Percentiles rank a stretch among this genome's conserved stretches.
Conservation (phyloP, 2,888 invertebrate genomes). For the Drosophila macrospina region DNA sequence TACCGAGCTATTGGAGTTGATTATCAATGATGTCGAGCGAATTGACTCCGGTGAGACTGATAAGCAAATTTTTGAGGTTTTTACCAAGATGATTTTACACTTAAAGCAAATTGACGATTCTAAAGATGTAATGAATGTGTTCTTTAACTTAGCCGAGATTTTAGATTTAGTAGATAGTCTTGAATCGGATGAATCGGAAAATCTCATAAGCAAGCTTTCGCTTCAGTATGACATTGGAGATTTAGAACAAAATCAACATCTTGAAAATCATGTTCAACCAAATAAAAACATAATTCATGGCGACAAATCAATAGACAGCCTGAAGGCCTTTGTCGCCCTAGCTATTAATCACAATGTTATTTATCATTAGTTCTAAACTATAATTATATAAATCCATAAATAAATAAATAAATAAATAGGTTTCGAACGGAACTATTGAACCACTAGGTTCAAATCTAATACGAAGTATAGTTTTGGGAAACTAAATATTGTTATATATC, state of each 20-base stretch:
- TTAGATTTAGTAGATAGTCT: constrained; percentile 14
- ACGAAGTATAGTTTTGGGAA: constrained; percentile 24
- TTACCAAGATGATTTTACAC: constrained; percentile 24
- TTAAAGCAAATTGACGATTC: constrained; percentile 19
- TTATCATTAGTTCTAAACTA: no score
- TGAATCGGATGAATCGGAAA: constrained; percentile 13
- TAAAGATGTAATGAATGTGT: constrained; percentile 21
- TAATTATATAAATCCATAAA: no score
- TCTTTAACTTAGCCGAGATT: constrained; percentile 32
- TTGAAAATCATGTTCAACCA: no score
- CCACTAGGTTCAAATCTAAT: constrained; percentile 35
- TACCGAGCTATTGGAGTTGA: constrained; percentile 35
- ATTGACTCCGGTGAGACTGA: constrained; percentile 17
- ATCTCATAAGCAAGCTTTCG: constrained; percentile 16
- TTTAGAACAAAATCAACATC: constrained; percentile 8
- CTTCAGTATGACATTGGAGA: constrained; percentile 30
- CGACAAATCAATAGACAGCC: background rate
- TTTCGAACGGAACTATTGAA: constrained; percentile 4
- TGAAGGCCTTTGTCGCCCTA: no score
- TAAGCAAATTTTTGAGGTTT: background rate
- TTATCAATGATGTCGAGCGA: constrained; percentile 41
- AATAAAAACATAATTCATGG: constrained; percentile 27
- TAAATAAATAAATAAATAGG: background rate
- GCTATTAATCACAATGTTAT: no score
- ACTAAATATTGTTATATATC: constrained; percentile 26